phyloP scores from a whole-genome alignment of 2,113 vertebrate species.

The Diadophis punctatus region DNA sequence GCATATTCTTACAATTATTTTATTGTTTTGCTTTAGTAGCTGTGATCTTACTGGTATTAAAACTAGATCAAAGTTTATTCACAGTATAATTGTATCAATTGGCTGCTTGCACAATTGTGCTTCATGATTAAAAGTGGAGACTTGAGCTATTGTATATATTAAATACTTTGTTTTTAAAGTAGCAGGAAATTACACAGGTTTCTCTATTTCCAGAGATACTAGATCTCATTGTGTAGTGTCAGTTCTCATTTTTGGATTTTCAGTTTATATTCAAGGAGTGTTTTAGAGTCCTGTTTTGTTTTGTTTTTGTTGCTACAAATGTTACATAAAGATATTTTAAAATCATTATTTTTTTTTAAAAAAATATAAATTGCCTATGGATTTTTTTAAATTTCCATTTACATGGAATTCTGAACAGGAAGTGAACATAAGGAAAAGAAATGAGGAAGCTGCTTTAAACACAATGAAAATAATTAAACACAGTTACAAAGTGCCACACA shows the following conservation, averaged over 20 bases:
- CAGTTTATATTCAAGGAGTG: not conserved
- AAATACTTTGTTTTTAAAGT: not conserved
- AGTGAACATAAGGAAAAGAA: not conserved
- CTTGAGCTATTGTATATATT: not conserved
- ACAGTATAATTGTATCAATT: not conserved
- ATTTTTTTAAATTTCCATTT: not conserved
- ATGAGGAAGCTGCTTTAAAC: not conserved
- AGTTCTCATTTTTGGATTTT: not conserved
- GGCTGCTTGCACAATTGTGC: not conserved
- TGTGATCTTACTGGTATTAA: not conserved
- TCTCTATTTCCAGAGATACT: not conserved
- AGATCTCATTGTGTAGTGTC: not conserved
- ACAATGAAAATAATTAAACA: not conserved
- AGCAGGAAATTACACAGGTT: not conserved
- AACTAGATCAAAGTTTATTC: constrained; percentile 3
- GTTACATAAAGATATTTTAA: not conserved
- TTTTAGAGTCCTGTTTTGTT: not conserved
- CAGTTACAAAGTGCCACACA: not conserved
- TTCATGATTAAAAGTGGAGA: not conserved
- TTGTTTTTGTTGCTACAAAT: not conserved
- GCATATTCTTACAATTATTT: not conserved
- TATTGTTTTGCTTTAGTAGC: not conserved
- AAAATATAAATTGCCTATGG: not conserved
- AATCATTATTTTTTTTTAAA: not conserved
- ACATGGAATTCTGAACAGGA: not conserved